These are phyloP conservation scores for Epicauta chinensis DNA, from an alignment of 1,140 invertebrate species.

Conservation along the genomic window DNA sequence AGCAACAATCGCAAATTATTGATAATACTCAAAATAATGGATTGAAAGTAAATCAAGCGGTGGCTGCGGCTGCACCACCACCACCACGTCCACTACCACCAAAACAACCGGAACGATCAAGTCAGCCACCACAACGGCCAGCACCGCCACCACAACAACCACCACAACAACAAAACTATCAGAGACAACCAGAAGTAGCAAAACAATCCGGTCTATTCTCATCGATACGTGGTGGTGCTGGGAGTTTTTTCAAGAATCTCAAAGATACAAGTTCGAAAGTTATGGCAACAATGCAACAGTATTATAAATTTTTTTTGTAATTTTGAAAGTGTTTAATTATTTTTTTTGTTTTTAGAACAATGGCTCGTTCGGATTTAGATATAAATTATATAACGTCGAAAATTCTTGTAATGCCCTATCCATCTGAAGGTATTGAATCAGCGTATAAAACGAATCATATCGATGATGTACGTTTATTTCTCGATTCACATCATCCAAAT, in stretches of 20 bases:
- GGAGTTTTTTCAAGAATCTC: constrained; percentile 84
- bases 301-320: constrained; percentile 38
- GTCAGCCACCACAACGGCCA: constrained; percentile 42
- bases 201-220: constrained; percentile 61
- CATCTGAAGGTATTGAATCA: constrained; percentile 89
- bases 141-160: constrained; percentile 26
- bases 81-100: constrained; percentile 32
- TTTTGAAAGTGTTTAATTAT: neutral
- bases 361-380: constrained; percentile 81
- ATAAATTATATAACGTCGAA: constrained; percentile 87
- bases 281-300: constrained; percentile 93
- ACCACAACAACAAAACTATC: constrained; percentile 28
- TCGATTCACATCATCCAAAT: constrained; percentile 65
- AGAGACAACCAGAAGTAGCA: constrained; percentile 21
- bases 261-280: constrained; percentile 95
- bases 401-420: constrained; percentile 87
- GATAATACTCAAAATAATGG: constrained; percentile 16
- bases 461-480: constrained; percentile 76
- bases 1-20: constrained; percentile 44
- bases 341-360: constrained; percentile 58
- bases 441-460: constrained; percentile 89
- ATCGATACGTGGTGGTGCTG: constrained; percentile 74
- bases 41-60: constrained; percentile 34
- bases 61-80: too few species aligned
- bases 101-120: constrained; percentile 22